Percentiles rank a stretch among this genome's conserved stretches.
These are phyloP conservation scores for Silurus glanis DNA, from an alignment of 2,113 vertebrate genomes.

Conservation along the genomic window DNA sequence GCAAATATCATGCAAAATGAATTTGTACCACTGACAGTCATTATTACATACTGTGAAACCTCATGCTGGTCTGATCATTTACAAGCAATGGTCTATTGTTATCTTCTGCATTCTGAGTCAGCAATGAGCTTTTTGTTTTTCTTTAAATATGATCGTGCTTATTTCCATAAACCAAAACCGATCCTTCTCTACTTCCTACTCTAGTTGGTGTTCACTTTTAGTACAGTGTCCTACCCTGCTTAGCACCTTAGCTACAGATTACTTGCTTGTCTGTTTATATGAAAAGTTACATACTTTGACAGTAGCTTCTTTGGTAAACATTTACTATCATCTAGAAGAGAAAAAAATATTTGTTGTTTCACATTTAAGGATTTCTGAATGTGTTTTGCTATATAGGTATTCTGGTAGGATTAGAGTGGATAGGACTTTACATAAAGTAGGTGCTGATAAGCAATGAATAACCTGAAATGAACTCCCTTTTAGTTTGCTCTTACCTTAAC, in stretches of 20 bases:
- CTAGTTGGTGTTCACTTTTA: neutral
- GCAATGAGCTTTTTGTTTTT: neutral
- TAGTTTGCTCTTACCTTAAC: neutral
- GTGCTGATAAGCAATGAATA: neutral
- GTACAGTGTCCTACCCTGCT: neutral
- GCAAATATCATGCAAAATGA: constrained; percentile 45
- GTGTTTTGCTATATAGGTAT: neutral
- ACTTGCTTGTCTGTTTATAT: neutral
- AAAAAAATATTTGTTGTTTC: neutral
- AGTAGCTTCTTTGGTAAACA: neutral
- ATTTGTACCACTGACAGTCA: neutral
- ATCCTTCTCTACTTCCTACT: neutral
- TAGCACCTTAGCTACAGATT: neutral
- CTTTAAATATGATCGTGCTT: neutral
- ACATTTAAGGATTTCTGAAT: neutral
- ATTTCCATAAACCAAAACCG: neutral
- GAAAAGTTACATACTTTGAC: neutral
- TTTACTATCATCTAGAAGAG: neutral
- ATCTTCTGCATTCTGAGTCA: neutral
- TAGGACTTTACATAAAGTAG: neutral
- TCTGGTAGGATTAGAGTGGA: neutral
- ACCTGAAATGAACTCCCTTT: neutral
- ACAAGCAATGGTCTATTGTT: neutral
- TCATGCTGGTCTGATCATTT: neutral
- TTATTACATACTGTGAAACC: constrained; percentile 3